Base-by-base conservation (phyloP, 2,113 vertebrate genomes). In the Phyllostomus hastatus region DNA sequence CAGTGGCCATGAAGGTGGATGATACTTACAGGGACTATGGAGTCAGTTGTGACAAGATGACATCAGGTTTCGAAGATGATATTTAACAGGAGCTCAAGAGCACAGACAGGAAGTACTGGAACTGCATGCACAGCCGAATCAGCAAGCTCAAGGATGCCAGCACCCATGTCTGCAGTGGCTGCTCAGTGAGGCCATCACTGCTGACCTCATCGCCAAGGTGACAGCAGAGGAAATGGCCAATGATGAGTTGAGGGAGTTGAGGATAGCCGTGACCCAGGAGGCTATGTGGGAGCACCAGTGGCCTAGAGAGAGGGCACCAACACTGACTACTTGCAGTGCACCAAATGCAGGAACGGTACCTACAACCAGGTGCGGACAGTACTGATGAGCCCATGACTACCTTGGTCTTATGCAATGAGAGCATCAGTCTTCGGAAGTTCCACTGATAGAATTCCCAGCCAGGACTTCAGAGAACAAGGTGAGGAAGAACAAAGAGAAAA, bases 381-480 rank as follows among this genome's bases (percentile, higher is more conserved):
- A 99, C 99, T 0, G 99, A 99, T 7, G 99, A 99, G 98, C 99
- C 99, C 50, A 99, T 99, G 99, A 99, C 99, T 10, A 99, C 99
- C 0, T 99, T 99, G 38, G 99, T 99, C 97, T 98, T 99, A 91
- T 99, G 99, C 97, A 99, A 99, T 1, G 99, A 99, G 85, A 99
- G 99, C 12, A 99, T 99, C 75, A 99, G 99, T 97, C 99, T 99
- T 98, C 99, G 99, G 99, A 99, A 99, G 99, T 99, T 99, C 97
- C 98, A 98, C 97, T 99, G 98, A 99, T 38, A 10, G 52, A 54
- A 69, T 67, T 43, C 33, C 75, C 61, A n/a, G 83, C 35, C 72
- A 24, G 0, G 43, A 88, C 4, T 12, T 78, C 73, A 4, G 2
- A 57, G 35, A 41, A 16, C 1, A 10, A 28, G 2, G 46, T 35